Base-by-base conservation (phyloP, 1,140 invertebrate genomes). In the Drosophila ironensis region DNA sequence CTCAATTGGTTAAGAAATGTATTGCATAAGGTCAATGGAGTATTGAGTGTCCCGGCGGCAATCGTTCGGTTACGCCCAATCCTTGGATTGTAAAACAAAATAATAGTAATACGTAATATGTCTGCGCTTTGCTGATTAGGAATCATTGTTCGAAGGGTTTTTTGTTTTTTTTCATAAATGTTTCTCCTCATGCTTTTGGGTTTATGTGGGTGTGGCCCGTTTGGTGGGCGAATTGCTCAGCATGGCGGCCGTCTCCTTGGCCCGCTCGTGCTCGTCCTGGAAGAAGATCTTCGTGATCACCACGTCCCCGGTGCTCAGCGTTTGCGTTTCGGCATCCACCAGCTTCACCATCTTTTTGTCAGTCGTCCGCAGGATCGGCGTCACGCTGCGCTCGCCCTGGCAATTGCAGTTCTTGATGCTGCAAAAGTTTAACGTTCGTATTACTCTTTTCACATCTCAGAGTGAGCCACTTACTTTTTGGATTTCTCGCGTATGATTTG, bases 301-400 rank as follows among this genome's bases (percentile, higher is more conserved):
- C 88, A 98, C 96, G 90, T 97, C 96, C 44, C 97, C 96, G n/a
- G 97, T 98, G 78, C 96, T 97, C 9, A 97, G 90, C 1, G 97
- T 98, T 90, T 98, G 96, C 50, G 94, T 95, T 17, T 92, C 93
- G 17, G 93, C 90, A 64, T 90, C 86, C 22, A 76, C 72, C 45
- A 88, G 53, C 54, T 89, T 89, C 14, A 89, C 70, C 37, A 87
- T 5, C 4, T 66, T 59, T 44, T 74, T 87, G 40, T 87, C 82
- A 20, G 53, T 44, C 12, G 75, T 47, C 19, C 46, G 60, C 12
- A 81, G 22, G 28, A 86, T 88, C 7, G 82, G 88, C 22, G 88
- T 87, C 9, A 74, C 56, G 45, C 80, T 89, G 16, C 80, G 82
- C 38, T 89, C 87, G 8, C 87, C 81, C 67, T 89, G 82, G 59